These are phyloP conservation scores for Gasterosteus nipponicus DNA, from an alignment of 2,113 vertebrate genomes.

Conservation along the genomic window DNA sequence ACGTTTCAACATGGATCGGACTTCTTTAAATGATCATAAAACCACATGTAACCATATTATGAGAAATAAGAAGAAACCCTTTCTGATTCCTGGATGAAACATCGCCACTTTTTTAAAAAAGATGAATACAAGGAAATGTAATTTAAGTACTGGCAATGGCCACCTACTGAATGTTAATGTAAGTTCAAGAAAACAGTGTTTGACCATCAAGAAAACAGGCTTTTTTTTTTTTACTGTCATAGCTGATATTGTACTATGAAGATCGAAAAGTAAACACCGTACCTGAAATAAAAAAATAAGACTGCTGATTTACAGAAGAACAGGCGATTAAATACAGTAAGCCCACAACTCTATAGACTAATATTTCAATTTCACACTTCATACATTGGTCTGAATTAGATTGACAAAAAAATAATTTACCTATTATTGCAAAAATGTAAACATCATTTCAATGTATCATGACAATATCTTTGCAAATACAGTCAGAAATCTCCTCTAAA, in stretches of 20 bases:
- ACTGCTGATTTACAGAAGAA: constrained; percentile 66
- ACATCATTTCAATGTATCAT: constrained; percentile 68
- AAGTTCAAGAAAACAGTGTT: constrained; percentile 45
- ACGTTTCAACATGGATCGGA: constrained; percentile 28
- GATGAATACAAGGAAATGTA: constrained; percentile 32
- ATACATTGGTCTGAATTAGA: constrained; percentile 61
- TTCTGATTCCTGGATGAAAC: constrained; percentile 38
- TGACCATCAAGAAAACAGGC: constrained; percentile 60
- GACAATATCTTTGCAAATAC: constrained; percentile 68
- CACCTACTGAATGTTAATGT: constrained; percentile 57
- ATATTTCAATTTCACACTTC: constrained; percentile 55
- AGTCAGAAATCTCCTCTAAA: constrained; percentile 44
- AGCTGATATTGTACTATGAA: constrained; percentile 49
- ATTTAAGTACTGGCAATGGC: constrained; percentile 44
- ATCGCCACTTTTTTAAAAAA: constrained; percentile 31
- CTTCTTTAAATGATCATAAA: constrained; percentile 46
- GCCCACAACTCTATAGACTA: constrained; percentile 54
- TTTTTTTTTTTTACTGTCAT: constrained; percentile 48
- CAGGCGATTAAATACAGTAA: constrained; percentile 57
- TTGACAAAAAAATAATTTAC: constrained; percentile 66
- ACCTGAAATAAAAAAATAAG: constrained; percentile 62
- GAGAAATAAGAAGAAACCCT: constrained; percentile 29
- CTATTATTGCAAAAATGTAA: constrained; percentile 84
- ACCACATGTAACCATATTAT: constrained; percentile 49
- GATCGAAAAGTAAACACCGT: constrained; percentile 60